phyloP scores from a whole-genome alignment of 2,888 invertebrate genomes.

The Tromatobia lineatoria region DNA sequence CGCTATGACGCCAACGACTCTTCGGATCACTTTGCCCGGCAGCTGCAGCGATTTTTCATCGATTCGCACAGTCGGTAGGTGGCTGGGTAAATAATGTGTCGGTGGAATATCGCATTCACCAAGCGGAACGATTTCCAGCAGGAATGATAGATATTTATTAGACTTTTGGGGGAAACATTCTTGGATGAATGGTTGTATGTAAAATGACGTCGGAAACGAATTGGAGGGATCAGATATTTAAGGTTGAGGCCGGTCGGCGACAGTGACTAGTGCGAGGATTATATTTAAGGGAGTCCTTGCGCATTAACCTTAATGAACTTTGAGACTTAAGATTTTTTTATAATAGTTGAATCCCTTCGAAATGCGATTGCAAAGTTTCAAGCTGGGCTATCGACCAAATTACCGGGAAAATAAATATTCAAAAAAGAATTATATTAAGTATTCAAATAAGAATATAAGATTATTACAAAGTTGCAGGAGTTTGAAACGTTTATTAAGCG shows the following conservation, averaged over 20 bases:
- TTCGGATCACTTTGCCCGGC: neutral
- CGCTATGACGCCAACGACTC: conserved; percentile 3
- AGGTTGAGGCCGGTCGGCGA: neutral
- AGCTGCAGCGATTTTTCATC: conserved; percentile 44
- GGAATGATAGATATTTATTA: conserved; percentile 1
- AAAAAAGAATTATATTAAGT: no score
- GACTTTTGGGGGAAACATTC: neutral
- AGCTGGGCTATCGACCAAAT: no score
- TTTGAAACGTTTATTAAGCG: no score
- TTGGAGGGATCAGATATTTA: neutral
- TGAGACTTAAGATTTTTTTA: no score
- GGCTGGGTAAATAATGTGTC: neutral
- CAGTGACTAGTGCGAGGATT: no score
- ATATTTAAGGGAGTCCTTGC: no score
- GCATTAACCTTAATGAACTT: no score
- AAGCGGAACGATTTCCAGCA: neutral
- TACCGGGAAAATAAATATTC: no score
- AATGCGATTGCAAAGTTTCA: no score
- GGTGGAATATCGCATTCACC: neutral
- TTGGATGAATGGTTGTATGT: neutral
- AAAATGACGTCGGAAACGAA: neutral
- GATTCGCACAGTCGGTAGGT: conserved; percentile 10
- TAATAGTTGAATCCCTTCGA: no score
- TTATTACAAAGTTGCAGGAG: no score
- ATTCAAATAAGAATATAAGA: no score